Conservation (phyloP, 2,797 vertebrate species). For the Pangasius krempfi region DNA sequence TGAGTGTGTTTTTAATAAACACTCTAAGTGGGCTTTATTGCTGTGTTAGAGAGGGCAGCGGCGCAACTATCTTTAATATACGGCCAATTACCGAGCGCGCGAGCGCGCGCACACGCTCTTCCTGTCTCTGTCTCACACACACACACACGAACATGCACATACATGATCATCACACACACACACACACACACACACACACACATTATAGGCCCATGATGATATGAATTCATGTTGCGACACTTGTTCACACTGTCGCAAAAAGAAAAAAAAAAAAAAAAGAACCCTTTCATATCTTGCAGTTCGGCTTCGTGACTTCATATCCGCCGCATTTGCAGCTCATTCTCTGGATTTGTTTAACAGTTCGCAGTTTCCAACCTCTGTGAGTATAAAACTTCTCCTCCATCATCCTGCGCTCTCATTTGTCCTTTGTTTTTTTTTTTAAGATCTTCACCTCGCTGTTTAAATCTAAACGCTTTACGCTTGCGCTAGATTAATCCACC, state of each 20-base stretch:
- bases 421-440: not conserved
- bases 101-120: not conserved
- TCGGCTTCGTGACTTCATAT: conserved; percentile 28
- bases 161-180: conserved; percentile 8
- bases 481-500: conserved; percentile 36
- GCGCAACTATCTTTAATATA: conserved; percentile 68
- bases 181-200: conserved; percentile 2
- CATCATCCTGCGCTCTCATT: conserved; percentile 22
- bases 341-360: conserved; percentile 35
- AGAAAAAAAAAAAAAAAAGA: not conserved
- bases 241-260: conserved; percentile 15
- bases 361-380: conserved; percentile 25
- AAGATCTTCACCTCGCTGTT: conserved; percentile 25
- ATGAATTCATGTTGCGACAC: conserved; percentile 21
- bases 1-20: conserved; percentile 65
- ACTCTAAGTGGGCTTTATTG: conserved; percentile 69
- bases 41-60: conserved; percentile 64
- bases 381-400: conserved; percentile 27
- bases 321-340: conserved; percentile 29
- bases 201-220: conserved; percentile 9
- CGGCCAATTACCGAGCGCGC: conserved; percentile 63
- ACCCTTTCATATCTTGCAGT: conserved; percentile 36
- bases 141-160: not conserved
- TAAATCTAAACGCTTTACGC: conserved; percentile 36
- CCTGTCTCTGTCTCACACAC: not conserved